Conservation (phyloP, 2,797 vertebrate genomes). For the Aulostomus chinensis region DNA sequence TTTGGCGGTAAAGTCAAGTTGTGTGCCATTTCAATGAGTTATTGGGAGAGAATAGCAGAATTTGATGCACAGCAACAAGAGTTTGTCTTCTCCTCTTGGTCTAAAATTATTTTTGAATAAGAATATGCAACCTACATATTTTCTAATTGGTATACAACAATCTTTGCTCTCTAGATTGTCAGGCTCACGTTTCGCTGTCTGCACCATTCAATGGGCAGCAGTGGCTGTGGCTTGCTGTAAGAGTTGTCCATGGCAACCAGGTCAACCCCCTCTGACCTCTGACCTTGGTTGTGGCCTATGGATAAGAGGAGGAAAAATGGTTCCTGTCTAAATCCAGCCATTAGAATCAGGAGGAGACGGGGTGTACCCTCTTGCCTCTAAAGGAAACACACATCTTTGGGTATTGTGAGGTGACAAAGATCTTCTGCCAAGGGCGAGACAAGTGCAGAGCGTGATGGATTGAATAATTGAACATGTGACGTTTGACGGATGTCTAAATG, state of each 20-base stretch:
- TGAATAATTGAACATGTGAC: slow-evolving; percentile 62
- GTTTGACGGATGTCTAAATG: slow-evolving; percentile 73
- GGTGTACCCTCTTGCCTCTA: slow-evolving; percentile 49
- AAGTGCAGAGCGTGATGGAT: slow-evolving; percentile 68
- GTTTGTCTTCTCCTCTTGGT: too few species aligned
- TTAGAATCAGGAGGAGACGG: slow-evolving; percentile 64
- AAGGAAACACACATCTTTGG: slow-evolving; percentile 58
- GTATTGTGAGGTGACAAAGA: slow-evolving; percentile 62
- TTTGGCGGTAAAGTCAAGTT: too few species aligned
- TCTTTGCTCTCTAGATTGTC: slow-evolving; percentile 59
- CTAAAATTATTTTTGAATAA: too few species aligned
- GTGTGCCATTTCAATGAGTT: too few species aligned
- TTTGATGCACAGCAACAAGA: too few species aligned
- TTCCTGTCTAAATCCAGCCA: slow-evolving; percentile 65
- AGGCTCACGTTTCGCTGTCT: slow-evolving; percentile 55
- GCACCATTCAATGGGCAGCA: slow-evolving; percentile 61
- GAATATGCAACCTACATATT: not conserved
- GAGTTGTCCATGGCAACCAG: slow-evolving; percentile 69
- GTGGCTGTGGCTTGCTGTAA: slow-evolving; percentile 44
- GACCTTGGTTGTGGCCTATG: slow-evolving; percentile 48
- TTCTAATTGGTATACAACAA: too few species aligned
- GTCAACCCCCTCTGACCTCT: slow-evolving; percentile 56
- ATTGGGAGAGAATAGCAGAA: too few species aligned
- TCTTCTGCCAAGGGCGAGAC: slow-evolving; percentile 50
- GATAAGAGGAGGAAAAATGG: slow-evolving; percentile 42